Percentiles rank a stretch among this genome's conserved stretches.
These are phyloP conservation scores for Melanocharis versteri DNA, from an alignment of 2,113 vertebrate genomes.

Conservation along the genomic window DNA sequence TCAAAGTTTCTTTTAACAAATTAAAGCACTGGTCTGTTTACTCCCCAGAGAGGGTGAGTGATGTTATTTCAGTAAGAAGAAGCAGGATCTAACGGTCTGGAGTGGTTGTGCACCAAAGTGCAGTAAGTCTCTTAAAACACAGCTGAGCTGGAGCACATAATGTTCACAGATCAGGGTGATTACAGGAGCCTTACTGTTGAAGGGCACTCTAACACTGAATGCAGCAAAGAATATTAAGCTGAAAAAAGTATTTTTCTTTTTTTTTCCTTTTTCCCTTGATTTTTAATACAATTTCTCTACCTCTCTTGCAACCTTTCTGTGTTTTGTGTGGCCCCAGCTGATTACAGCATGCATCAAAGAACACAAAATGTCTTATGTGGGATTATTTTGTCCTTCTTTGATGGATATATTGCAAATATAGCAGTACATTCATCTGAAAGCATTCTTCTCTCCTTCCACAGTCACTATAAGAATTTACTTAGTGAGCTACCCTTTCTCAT, in stretches of 20 bases:
- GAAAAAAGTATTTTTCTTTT: background rate
- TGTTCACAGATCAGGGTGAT: background rate
- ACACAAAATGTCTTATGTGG: background rate
- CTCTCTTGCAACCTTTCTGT: background rate
- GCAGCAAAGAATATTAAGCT: background rate
- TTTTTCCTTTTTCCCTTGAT: fast-evolving
- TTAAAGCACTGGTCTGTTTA: background rate
- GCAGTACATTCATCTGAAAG: background rate
- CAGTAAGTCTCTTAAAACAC: background rate
- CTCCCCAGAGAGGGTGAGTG: background rate
- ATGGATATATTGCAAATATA: background rate
- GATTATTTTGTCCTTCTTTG: background rate
- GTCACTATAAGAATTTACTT: background rate
- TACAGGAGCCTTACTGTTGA: background rate
- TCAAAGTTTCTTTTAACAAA: background rate
- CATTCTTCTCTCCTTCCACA: background rate
- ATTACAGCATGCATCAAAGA: background rate
- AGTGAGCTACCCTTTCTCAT: background rate
- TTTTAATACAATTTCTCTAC: background rate
- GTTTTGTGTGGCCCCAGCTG: background rate
- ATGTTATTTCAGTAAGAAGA: background rate
- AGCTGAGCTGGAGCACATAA: background rate
- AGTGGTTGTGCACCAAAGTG: background rate
- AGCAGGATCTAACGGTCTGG: background rate
- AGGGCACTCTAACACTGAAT: background rate